Base-by-base conservation (phyloP, 2,888 invertebrate species). In the Sthenelais limicola region DNA sequence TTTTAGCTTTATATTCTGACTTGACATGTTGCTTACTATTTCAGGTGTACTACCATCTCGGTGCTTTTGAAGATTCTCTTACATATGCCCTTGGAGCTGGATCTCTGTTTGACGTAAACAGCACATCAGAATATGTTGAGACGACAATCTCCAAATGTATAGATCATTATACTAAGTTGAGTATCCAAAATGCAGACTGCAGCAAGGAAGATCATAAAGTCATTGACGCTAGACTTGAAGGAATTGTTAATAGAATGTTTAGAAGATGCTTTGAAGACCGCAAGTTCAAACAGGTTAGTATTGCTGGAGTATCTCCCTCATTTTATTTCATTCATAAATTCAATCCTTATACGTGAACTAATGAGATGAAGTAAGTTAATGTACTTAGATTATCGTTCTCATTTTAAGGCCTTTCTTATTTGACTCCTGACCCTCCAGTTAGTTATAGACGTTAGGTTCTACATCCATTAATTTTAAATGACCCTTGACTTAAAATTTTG, bases 141-240 rank as follows among this genome's bases (percentile, higher is more conserved):
- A 98, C 98, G 0, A 97, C 94, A 49, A 94, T 98, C 91, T 96
- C 97, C 1, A 98, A 98, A 89, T 98, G 97, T 85, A 97, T 98
- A 82, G 98, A 98, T 89, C 94, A 93, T 86, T 98, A 98, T 87
- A 97, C 96, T 5, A 94, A 94, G 82, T 93, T 95, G 86, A 47
- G 76, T 69, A 87, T 88, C 12, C 91, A 94, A 32, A 86, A 87
- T 81, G 91, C 92, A 38, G 90, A 93, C 75, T 92, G 92, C 73
- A 92, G 93, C 82, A 92, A 92, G 74, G 92, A 91, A 62, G 86
- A 89, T n/a, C 78, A 79, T 51, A 83, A 84, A 28, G 73, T 77
- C 1, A 88, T 89, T 74, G 89, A 90, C 78, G 80, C 83, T 2
- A 82, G 89, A 5, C 89, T 99, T 75, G 97, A 97, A 88, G 94